Conservation (phyloP, 2,113 vertebrate species). For the Atractosteus spatula region DNA sequence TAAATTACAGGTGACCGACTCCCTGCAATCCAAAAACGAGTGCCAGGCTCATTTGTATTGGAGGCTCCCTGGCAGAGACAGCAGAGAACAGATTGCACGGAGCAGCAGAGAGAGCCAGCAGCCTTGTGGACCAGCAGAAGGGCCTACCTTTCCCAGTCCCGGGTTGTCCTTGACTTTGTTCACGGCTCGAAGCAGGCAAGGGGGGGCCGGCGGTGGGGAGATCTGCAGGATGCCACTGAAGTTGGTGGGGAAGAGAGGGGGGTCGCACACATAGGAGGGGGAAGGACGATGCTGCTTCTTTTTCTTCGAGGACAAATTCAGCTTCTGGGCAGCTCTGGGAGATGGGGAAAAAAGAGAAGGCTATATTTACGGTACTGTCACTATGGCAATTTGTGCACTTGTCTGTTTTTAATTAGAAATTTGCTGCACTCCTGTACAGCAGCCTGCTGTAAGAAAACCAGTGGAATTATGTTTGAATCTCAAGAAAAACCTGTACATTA, state of each 20-base stretch:
- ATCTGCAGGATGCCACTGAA: slow-evolving; percentile 85
- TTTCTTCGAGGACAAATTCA: slow-evolving; percentile 95
- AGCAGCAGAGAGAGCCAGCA: slow-evolving; percentile 20
- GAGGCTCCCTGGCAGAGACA: no score
- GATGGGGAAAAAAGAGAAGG: slow-evolving; percentile 18
- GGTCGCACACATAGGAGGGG: slow-evolving; percentile 69
- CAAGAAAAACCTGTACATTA: no score
- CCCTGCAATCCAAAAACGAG: no score
- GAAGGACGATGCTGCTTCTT: slow-evolving; percentile 86
- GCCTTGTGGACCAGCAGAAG: slow-evolving; percentile 29
- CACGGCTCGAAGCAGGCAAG: slow-evolving; percentile 88
- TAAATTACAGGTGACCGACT: no score
- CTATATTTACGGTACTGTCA: no score
- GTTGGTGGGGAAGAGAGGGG: slow-evolving; percentile 86
- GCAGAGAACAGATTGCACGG: no score
- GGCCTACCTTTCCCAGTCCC: slow-evolving; percentile 89
- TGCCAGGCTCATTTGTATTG: no score
- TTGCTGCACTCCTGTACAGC: no score
- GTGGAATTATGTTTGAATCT: no score
- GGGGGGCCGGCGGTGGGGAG: slow-evolving; percentile 88
- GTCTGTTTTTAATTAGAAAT: no score
- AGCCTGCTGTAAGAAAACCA: no score
- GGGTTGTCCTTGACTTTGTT: slow-evolving; percentile 96
- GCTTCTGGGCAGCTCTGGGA: slow-evolving; percentile 91
- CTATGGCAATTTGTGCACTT: no score